Conservation (phyloP, 2,113 vertebrate genomes). For the Misgurnus anguillicaudatus region DNA sequence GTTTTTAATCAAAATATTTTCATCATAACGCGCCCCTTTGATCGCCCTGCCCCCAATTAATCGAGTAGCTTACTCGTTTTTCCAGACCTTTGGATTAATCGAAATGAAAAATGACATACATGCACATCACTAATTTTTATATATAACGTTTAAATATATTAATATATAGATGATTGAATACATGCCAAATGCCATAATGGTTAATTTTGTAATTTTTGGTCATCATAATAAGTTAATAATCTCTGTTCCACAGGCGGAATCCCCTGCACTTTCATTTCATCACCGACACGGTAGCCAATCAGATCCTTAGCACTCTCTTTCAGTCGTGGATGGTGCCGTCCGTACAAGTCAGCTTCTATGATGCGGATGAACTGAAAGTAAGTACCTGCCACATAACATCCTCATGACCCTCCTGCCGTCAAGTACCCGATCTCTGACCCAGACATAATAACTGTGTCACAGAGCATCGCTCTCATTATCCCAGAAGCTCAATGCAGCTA, state of each 20-base stretch:
- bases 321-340: slow-evolving; percentile 96
- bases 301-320: slow-evolving; percentile 86
- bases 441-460: slow-evolving; percentile 6
- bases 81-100: no score
- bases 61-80: no score
- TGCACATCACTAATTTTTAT: no score
- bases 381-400: slow-evolving; percentile 20
- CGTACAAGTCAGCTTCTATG: slow-evolving; percentile 89
- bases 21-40: no score
- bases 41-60: no score
- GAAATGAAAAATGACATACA: no score
- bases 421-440: neutral
- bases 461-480: neutral
- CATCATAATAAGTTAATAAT: neutral
- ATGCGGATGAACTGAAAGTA: slow-evolving; percentile 91
- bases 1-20: no score
- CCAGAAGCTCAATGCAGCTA: neutral
- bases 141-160: no score
- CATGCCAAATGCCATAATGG: no score
- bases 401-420: neutral
- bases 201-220: no score
- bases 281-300: slow-evolving; percentile 86
- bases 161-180: no score
- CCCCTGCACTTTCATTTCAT: slow-evolving; percentile 95
- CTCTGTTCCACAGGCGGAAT: slow-evolving; percentile 80